Percentiles rank a stretch among this genome's conserved stretches.
Conservation (phyloP, 1,140 invertebrate species). For the Heterodera schachtii region DNA sequence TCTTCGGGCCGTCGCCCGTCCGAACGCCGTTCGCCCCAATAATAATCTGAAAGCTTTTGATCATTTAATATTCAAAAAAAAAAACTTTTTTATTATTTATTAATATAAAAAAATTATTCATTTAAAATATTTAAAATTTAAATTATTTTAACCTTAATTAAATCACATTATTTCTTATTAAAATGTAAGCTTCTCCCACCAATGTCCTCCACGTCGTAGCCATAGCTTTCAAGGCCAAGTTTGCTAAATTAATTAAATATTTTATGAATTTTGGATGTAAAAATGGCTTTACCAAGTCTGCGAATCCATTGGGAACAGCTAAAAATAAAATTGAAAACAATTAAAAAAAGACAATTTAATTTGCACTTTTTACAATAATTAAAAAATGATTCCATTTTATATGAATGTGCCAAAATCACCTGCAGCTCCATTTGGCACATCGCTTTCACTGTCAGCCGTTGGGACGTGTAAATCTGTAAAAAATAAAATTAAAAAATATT, state of each 20-base stretch:
- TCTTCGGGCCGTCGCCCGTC: slow-evolving; percentile 30
- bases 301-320: slow-evolving; percentile 77
- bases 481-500: slow-evolving; percentile 6
- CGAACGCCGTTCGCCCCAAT: slow-evolving; percentile 42
- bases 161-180: neutral
- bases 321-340: neutral
- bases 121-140: no score
- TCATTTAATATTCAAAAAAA: neutral
- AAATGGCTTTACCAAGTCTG: slow-evolving; percentile 44
- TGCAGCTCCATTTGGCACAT: slow-evolving; percentile 94
- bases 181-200: neutral
- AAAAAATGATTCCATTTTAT: no score
- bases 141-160: no score
- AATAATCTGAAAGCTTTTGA: slow-evolving; percentile 33
- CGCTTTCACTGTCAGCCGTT: slow-evolving; percentile 88
- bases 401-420: neutral
- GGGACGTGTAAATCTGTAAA: slow-evolving; percentile 45
- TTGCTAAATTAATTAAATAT: slow-evolving; percentile 55
- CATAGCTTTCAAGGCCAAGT: slow-evolving; percentile 68
- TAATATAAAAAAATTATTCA: neutral
- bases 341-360: no score
- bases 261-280: neutral
- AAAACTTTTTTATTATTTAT: neutral
- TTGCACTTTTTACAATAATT: no score
- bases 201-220: slow-evolving; percentile 55